Evolutionary conservation across 1,140 invertebrate genomes (phyloP), one percentile per base, ranked within the genome.

Genomic region (Paralvinella palmiformis): DNA sequence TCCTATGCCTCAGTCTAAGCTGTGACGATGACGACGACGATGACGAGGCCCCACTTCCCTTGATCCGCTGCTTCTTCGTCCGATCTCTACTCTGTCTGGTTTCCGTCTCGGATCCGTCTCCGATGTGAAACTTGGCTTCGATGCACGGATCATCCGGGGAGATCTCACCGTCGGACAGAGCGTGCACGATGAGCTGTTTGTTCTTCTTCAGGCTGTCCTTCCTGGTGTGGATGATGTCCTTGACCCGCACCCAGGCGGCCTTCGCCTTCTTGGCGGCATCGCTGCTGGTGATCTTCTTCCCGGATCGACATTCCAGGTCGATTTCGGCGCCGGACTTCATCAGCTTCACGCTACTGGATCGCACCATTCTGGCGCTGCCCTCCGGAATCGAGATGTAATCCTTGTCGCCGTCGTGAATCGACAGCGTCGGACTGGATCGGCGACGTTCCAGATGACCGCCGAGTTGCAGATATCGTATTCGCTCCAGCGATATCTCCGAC

Each of bases 171-270:
- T 82, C 79, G 27, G 33, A 31, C 6, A 33, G 55, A 32, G 27
- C 35, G 55, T 36, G 27, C 10, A 20, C 10, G 7, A 32, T 27
- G 29, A 57, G 55, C 22, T 27, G 6, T n/a, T 27, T 57, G 7
- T 31, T 36, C 20, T 3, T 85, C 75, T 85, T 86, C 10, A 87
- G 81, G 27, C 86, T 88, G 56, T 87, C 87, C 59, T 84, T 81
- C 44, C 86, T 79, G 0, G 86, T 86, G 71, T 88, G 85, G 63
- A 89, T 87, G 31, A 89, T 88, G 68, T 87, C 85, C 68, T 86
- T 85, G 74, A 88, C 86, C 73, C 87, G 86, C 1, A 84, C 85
- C 87, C 87, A 88, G 10, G 37, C 37, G 10, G n/a, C n/a, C 37
- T 41, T 41, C 10, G 37, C 37, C n/a, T 41, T 41, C 37, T 41